Conservation (phyloP, 2,888 invertebrate species). For the Didymodactylos carnosus region DNA sequence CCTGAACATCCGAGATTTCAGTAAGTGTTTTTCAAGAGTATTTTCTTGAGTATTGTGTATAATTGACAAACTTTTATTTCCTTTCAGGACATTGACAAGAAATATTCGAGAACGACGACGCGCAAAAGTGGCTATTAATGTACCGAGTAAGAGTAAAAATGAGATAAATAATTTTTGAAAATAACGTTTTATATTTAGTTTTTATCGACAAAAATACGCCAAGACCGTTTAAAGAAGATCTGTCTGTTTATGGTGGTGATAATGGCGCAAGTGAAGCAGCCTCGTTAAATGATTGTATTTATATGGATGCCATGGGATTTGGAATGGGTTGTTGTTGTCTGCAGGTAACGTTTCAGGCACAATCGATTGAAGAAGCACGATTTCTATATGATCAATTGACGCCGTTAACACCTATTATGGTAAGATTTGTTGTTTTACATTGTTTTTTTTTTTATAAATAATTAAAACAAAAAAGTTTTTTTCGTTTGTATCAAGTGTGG, state of each 20-base stretch:
- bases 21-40: slow-evolving; percentile 18
- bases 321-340: slow-evolving; percentile 97
- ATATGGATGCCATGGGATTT: slow-evolving; percentile 94
- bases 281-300: slow-evolving; percentile 31
- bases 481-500: neutral
- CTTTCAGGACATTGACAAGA: slow-evolving; percentile 53
- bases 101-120: slow-evolving; percentile 77
- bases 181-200: slow-evolving; percentile 42
- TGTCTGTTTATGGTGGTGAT: slow-evolving; percentile 40
- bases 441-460: neutral
- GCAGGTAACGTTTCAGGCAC: slow-evolving; percentile 61
- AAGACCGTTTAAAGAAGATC: slow-evolving; percentile 36
- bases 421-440: slow-evolving; percentile 30
- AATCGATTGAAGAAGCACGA: slow-evolving; percentile 81
- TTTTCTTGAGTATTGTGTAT: neutral
- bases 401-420: slow-evolving; percentile 86
- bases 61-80: too few species aligned
- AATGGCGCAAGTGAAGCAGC: slow-evolving; percentile 42
- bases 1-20: slow-evolving; percentile 83
- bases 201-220: slow-evolving; percentile 64
- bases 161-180: neutral
- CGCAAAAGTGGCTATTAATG: slow-evolving; percentile 82
- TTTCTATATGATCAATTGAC: slow-evolving; percentile 89
- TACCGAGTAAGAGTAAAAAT: slow-evolving; percentile 52
- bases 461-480: neutral